Conservation (phyloP, 2,888 invertebrate genomes). For the Phyllotreta cruciferae region DNA sequence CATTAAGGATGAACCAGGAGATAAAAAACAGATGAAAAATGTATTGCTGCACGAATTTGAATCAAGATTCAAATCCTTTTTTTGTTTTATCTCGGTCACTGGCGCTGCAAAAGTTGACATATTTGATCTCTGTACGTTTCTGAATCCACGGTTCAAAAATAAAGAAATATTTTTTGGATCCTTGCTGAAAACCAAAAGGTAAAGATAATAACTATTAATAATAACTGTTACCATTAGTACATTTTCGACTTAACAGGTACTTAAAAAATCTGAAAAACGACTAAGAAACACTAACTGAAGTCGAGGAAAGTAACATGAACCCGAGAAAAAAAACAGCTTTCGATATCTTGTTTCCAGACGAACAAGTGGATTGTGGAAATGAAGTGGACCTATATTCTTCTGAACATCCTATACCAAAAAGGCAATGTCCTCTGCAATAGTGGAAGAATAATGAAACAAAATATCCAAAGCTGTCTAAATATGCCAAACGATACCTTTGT, state of each 20-base stretch:
- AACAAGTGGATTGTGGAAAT: slow-evolving; percentile 2
- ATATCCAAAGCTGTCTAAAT: slow-evolving; percentile 26
- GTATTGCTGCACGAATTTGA: slow-evolving; percentile 19
- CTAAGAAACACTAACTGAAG: neutral
- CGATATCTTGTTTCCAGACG: slow-evolving; percentile 31
- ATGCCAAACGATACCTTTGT: slow-evolving; percentile 27
- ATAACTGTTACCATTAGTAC: too few relatives aligned
- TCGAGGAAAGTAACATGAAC: neutral
- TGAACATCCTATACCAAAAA: slow-evolving; percentile 25
- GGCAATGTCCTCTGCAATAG: slow-evolving; percentile 29
- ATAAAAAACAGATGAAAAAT: slow-evolving; percentile 22
- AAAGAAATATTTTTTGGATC: slow-evolving; percentile 31
- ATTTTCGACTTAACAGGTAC: too few relatives aligned
- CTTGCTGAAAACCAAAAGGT: slow-evolving; percentile 22
- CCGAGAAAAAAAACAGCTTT: slow-evolving; percentile 30
- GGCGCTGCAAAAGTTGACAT: slow-evolving; percentile 18
- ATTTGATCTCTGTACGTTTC: slow-evolving; percentile 30
- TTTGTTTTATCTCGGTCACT: slow-evolving; percentile 18
- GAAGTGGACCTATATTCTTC: slow-evolving; percentile 32
- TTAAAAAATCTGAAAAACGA: slow-evolving; percentile 22
- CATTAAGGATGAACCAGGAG: slow-evolving; percentile 13
- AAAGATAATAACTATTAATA: too few relatives aligned
- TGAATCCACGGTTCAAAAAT: slow-evolving; percentile 35
- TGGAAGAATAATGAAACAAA: slow-evolving; percentile 33
- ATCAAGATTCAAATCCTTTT: slow-evolving; percentile 17